Percentiles rank a stretch among this genome's conserved stretches.
phyloP scores from a whole-genome alignment of 2,797 vertebrate genomes.

The Catamblyrhynchus diadema region DNA sequence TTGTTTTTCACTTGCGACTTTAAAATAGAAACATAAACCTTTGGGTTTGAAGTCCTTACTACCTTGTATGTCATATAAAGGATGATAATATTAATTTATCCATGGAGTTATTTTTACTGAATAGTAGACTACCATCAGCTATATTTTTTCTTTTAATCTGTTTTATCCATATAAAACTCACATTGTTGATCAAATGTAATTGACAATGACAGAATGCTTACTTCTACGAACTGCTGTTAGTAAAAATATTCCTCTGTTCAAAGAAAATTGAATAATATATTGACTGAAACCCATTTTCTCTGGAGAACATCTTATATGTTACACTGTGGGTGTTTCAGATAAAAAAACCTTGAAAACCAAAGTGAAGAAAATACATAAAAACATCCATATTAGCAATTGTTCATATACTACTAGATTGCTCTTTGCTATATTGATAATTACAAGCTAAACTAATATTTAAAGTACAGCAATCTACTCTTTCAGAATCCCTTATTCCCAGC shows the following conservation, averaged over 20 bases:
- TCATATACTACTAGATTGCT: background rate
- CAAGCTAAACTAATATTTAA: background rate
- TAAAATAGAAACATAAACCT: background rate
- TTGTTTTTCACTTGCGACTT: background rate
- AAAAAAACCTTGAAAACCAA: background rate
- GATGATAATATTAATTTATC: background rate
- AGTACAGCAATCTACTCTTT: background rate
- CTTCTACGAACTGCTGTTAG: background rate
- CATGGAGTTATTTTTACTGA: background rate
- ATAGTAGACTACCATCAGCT: background rate
- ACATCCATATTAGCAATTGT: background rate
- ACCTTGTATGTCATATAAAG: background rate
- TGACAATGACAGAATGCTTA: background rate
- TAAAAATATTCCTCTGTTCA: background rate
- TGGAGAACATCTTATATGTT: background rate
- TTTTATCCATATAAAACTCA: background rate
- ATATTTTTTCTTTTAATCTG: background rate
- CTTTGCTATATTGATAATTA: background rate
- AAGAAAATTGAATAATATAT: background rate
- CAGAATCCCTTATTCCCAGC: background rate
- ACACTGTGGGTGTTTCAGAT: background rate
- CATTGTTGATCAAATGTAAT: background rate
- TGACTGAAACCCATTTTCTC: background rate
- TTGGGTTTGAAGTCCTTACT: background rate
- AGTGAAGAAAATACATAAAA: background rate